Percentiles rank a stretch among this genome's conserved stretches.
phyloP scores from a whole-genome alignment of 2,888 invertebrate genomes.

The Lepetodrilus schrolli region DNA sequence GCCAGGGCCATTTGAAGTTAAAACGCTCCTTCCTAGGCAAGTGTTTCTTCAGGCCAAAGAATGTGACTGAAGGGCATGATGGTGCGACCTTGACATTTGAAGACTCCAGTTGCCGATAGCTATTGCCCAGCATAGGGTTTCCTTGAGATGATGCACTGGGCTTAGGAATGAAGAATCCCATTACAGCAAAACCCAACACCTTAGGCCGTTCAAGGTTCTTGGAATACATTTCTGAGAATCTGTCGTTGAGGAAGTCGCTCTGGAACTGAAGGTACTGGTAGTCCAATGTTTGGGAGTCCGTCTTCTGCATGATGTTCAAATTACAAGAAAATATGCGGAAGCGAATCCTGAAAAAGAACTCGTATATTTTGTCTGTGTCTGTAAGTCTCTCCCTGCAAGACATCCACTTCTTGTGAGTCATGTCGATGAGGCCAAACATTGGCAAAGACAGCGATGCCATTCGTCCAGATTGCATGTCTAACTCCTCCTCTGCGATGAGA shows the following conservation, averaged over 20 bases:
- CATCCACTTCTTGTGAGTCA: background rate
- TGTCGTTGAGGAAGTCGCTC: background rate
- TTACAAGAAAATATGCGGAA: background rate
- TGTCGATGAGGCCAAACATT: slow-evolving; percentile 3
- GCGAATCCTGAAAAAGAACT: background rate
- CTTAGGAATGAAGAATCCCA: background rate
- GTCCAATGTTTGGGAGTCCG: slow-evolving; percentile 5
- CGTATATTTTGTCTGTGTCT: background rate
- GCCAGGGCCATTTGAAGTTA: slow-evolving; percentile 11
- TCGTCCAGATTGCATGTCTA: no score
- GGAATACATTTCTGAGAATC: background rate
- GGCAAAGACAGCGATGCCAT: background rate
- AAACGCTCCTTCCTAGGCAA: background rate
- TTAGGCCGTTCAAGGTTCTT: slow-evolving; percentile 5
- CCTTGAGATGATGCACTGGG: background rate
- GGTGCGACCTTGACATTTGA: background rate
- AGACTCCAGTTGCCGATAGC: background rate
- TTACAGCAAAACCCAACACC: slow-evolving; percentile 8
- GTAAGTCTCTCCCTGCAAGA: background rate
- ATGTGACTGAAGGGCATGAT: background rate
- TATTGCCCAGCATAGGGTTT: background rate
- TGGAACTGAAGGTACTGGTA: background rate
- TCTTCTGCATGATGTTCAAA: background rate
- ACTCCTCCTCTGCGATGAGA: background rate
- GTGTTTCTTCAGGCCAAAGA: slow-evolving; percentile 8